These are phyloP conservation scores for Rhagonycha fulva DNA, from an alignment of 2,888 invertebrate species.

Conservation along the genomic window DNA sequence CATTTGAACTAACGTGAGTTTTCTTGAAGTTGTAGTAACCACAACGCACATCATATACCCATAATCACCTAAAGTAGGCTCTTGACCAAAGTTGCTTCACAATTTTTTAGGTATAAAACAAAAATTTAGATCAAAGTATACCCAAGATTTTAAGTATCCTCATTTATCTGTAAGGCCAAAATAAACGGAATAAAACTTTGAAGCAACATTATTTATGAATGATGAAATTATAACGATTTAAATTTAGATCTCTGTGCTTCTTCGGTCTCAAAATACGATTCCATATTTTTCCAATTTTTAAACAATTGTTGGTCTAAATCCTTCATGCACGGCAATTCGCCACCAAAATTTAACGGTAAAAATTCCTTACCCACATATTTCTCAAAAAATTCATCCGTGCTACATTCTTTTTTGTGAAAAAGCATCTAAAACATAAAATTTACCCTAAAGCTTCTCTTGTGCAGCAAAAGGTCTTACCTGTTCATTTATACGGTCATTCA, in stretches of 20 bases:
- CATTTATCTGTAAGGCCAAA: no score
- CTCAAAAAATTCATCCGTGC: constrained; percentile 61
- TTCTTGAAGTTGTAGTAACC: no score
- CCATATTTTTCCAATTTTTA: not conserved
- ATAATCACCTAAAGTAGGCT: no score
- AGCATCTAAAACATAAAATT: constrained; percentile 57
- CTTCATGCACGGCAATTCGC: constrained; percentile 55
- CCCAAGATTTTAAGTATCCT: no score
- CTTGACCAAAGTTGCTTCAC: no score
- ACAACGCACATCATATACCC: no score
- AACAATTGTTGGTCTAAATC: not conserved
- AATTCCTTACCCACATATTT: constrained; percentile 61
- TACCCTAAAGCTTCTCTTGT: not conserved
- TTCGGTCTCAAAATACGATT: not conserved
- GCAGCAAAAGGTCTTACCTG: not conserved
- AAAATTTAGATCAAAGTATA: no score
- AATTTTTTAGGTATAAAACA: no score
- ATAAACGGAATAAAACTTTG: no score
- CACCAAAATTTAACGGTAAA: constrained; percentile 66
- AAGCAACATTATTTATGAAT: no score
- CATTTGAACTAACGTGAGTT: no score
- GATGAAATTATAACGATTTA: no score
- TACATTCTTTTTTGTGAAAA: constrained; percentile 62
- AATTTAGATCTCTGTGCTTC: not conserved
- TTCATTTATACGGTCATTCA: constrained; percentile 51